A percentile compares a stretch with the other conserved stretches of the same genome.
Conservation (phyloP, 2,888 invertebrate genomes). For the Lasioglossum lativentre region DNA sequence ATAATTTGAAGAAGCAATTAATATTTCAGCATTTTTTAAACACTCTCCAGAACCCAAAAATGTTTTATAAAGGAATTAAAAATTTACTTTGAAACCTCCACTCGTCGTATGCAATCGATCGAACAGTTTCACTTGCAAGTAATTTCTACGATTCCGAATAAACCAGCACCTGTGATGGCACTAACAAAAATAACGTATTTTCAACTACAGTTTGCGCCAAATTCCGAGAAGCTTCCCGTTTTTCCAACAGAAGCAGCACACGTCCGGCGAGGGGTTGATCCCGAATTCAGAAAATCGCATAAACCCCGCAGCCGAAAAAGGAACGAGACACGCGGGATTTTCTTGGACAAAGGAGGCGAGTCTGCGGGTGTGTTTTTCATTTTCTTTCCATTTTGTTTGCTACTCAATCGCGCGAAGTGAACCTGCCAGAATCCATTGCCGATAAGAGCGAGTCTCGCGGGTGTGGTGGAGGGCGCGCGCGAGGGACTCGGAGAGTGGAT, state of each 20-base stretch:
- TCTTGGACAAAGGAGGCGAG: not conserved
- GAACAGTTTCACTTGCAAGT: not conserved
- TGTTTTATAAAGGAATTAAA: not conserved
- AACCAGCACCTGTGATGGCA: not conserved
- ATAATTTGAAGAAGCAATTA: not conserved
- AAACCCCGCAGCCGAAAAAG: not conserved
- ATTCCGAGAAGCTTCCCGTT: not conserved
- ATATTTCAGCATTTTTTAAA: not conserved
- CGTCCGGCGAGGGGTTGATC: not conserved
- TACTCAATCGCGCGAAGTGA: slow-evolving; percentile 68
- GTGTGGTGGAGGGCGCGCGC: not conserved
- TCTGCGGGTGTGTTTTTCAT: slow-evolving; percentile 10
- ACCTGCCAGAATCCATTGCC: slow-evolving; percentile 69
- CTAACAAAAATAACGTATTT: not conserved
- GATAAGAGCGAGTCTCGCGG: slow-evolving; percentile 50
- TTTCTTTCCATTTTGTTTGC: slow-evolving; percentile 52
- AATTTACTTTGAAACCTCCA: not conserved
- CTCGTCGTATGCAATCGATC: too few species aligned
- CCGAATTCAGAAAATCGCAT: not conserved
- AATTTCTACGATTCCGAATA: not conserved
- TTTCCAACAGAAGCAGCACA: not conserved
- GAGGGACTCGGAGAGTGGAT: slow-evolving; percentile 50
- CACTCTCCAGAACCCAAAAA: too few species aligned
- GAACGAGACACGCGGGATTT: not conserved
- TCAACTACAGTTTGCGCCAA: not conserved